A percentile compares a stretch with the other conserved stretches of the same genome.
Conservation (phyloP, 2,797 vertebrate genomes). For the Zonotrichia albicollis region DNA sequence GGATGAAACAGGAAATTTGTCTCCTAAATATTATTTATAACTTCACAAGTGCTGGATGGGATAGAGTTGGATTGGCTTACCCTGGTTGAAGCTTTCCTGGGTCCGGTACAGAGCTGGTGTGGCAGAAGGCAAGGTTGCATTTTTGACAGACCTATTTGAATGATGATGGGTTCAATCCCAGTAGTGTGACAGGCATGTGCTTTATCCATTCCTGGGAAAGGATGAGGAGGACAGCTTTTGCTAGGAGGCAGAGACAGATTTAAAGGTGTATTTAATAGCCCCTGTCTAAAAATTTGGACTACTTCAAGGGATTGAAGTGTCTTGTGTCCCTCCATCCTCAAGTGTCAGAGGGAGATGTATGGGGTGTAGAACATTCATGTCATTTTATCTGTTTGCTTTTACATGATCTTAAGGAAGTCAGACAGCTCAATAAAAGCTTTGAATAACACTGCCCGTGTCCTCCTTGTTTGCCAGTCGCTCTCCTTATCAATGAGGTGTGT, state of each 20-base stretch:
- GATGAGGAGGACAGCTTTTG: background rate
- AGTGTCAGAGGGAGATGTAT: background rate
- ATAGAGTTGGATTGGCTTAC: background rate
- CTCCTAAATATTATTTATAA: background rate
- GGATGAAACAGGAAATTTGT: background rate
- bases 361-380: background rate
- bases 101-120: background rate
- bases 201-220: background rate
- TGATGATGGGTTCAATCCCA: background rate
- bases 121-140: background rate
- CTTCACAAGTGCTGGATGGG: background rate
- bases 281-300: background rate
- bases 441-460: background rate
- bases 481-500: conserved; percentile 17
- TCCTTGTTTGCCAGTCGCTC: background rate
- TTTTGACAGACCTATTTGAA: background rate
- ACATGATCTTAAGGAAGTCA: background rate
- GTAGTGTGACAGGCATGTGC: background rate
- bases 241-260: background rate
- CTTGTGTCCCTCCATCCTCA: background rate
- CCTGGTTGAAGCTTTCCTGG: background rate
- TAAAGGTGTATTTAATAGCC: background rate
- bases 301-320: background rate
- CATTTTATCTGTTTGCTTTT: conserved; percentile 2
- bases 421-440: background rate